Evolutionary conservation across 1,140 invertebrate genomes (phyloP), one percentile per base, ranked within the genome.

Genomic region (Cyrtorhinus lividipennis): DNA sequence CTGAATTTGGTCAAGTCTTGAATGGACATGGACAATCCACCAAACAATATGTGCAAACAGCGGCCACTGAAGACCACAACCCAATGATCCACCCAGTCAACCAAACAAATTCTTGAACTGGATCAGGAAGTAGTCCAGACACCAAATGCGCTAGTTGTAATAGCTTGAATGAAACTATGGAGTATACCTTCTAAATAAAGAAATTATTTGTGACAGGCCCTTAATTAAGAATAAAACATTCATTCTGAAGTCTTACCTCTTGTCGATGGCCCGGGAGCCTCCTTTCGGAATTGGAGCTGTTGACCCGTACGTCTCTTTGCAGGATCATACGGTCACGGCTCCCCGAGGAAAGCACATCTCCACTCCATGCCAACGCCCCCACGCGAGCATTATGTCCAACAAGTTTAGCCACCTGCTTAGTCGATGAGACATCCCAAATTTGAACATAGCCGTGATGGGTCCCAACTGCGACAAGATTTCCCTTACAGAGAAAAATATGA

Each of bases 321-420:
- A 96, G 79, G 66, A 99, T 99, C 69, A 91, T 79, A 65, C 96
- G 77, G 73, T 99, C 96, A 66, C 96, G 76, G 67, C 92, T 96
- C 0, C 97, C 97, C 0, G 94, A 98, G 56, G 92, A 97, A 8
- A 99, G 76, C 45, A 97, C 84, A 73, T 99, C 95, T 13, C 92
- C 92, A 76, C 98, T 99, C 95, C 95, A 99, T 0, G 96, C 95
- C 38, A 99, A 73, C 1, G 95, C 95, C 3, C 95, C 95, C 22
- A 92, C 89, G 5, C 90, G 80, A 0, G 93, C 94, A 58, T 87
- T 88, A 73, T 99, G 96, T 0, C 95, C 94, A 69, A 88, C 84
- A 1, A 99, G 74, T 71, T 92, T 91, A 67, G 88, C 88, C 8
- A 95, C 83, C 77, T 86, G 76, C 73, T 98, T 98, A 67, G 88